phyloP scores from a whole-genome alignment of 2,113 vertebrate species.

The Hymenochirus boettgeri region DNA sequence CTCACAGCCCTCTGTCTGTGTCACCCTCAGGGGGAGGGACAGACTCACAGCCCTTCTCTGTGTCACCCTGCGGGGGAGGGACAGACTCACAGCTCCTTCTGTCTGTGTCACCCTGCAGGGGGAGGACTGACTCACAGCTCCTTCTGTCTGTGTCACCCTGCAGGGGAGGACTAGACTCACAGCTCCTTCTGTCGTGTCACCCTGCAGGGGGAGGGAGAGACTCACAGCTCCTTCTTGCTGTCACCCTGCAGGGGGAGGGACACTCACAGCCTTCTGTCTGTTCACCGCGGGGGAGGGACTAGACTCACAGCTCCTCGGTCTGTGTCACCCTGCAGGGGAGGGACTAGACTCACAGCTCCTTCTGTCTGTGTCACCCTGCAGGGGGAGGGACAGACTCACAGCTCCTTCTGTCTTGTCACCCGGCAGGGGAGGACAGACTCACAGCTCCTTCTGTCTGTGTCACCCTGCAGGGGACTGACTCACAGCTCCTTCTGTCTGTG shows the following conservation, averaged over 20 bases:
- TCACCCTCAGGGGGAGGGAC: no score
- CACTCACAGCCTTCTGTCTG: background rate
- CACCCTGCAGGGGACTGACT: no score
- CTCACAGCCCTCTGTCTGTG: no score
- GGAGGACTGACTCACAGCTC: conserved; percentile 10
- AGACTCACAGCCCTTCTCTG: no score
- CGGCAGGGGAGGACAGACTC: no score
- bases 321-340: conserved; percentile 4
- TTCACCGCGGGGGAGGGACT: no score
- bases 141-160: background rate
- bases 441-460: background rate
- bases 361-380: conserved; percentile 10
- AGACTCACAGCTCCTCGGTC: background rate
- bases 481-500: no score
- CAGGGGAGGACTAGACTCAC: background rate
- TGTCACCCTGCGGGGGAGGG: no score
- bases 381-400: background rate
- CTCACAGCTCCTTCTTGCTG: background rate
- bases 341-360: background rate
- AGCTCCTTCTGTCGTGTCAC: conserved; percentile 1
- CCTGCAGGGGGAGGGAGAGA: no score
- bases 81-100: no score
- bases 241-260: background rate
- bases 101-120: conserved; percentile 3
- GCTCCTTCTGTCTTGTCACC: no score